These are phyloP conservation scores for Ctenoplectra terminalis DNA, from an alignment of 1,140 invertebrate genomes.

Conservation along the genomic window DNA sequence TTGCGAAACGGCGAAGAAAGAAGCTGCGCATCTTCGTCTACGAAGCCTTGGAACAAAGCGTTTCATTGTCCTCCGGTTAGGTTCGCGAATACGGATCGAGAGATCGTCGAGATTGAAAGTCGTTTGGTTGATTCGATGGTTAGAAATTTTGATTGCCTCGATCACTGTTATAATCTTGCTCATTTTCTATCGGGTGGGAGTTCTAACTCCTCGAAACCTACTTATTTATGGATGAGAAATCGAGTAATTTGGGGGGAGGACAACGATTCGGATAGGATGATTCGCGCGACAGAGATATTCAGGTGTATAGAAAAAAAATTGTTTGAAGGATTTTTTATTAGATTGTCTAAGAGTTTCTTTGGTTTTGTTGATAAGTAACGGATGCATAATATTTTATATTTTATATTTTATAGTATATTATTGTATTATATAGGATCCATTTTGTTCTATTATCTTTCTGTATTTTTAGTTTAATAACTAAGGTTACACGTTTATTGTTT, in stretches of 20 bases:
- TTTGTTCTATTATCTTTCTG: too few species aligned
- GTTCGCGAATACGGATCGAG: not conserved
- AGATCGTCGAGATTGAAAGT: constrained; percentile 7
- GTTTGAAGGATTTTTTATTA: too few species aligned
- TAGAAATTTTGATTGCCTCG: constrained; percentile 23
- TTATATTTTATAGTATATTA: too few species aligned
- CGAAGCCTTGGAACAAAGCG: constrained; percentile 47
- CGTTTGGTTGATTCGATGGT: constrained; percentile 8
- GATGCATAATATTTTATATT: too few species aligned
- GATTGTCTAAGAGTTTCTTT: too few species aligned
- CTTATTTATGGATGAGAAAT: not conserved
- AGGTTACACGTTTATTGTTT: too few species aligned
- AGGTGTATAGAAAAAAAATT: too few species aligned
- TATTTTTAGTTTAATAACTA: too few species aligned
- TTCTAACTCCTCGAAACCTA: not conserved
- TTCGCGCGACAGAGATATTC: not conserved
- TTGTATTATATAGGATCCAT: too few species aligned
- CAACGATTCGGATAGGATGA: not conserved
- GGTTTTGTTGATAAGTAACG: too few species aligned
- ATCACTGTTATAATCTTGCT: not conserved
- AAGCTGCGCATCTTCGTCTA: constrained; percentile 28
- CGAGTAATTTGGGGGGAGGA: not conserved
- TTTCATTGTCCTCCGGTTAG: constrained; percentile 54
- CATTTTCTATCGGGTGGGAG: not conserved
- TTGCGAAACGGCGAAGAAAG: constrained; percentile 25